A percentile compares a stretch with the other conserved stretches of the same genome.
These are phyloP conservation scores for Melanotaenia duboulayi DNA, from an alignment of 2,113 vertebrate species.

Conservation along the genomic window DNA sequence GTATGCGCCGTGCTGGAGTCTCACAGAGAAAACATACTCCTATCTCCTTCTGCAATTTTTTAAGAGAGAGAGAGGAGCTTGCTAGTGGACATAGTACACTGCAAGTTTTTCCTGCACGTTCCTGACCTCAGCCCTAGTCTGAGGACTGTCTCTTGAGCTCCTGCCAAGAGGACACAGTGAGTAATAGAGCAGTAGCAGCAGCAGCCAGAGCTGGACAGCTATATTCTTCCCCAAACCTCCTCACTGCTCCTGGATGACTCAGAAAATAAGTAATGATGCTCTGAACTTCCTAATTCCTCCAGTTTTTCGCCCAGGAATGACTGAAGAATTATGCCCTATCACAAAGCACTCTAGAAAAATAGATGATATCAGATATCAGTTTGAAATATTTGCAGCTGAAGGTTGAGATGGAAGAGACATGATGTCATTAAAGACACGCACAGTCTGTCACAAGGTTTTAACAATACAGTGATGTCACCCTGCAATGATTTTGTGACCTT, in stretches of 20 bases:
- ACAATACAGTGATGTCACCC: slow-evolving; percentile 61
- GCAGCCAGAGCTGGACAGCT: slow-evolving; percentile 50
- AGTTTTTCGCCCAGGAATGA: slow-evolving; percentile 24
- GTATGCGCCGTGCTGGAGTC: slow-evolving; percentile 18
- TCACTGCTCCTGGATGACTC: slow-evolving; percentile 45
- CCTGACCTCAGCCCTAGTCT: slow-evolving; percentile 65
- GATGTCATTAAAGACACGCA: slow-evolving; percentile 57
- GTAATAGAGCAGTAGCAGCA: slow-evolving; percentile 64
- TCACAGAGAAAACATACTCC: slow-evolving; percentile 29
- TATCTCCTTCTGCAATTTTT: slow-evolving; percentile 5
- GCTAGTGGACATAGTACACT: slow-evolving; percentile 34
- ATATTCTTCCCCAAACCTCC: slow-evolving; percentile 56
- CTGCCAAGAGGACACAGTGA: slow-evolving; percentile 68
- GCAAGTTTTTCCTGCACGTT: slow-evolving; percentile 63
- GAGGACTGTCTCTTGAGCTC: slow-evolving; percentile 60
- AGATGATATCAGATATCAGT: slow-evolving; percentile 29
- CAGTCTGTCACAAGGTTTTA: slow-evolving; percentile 32
- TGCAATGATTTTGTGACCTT: slow-evolving; percentile 29
- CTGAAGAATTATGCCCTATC: slow-evolving; percentile 30
- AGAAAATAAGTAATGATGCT: slow-evolving; percentile 50
- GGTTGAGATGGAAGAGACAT: slow-evolving; percentile 37
- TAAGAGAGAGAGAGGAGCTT: slow-evolving; percentile 15
- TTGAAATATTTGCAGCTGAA: slow-evolving; percentile 28
- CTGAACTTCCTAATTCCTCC: slow-evolving; percentile 22
- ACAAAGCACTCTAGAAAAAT: slow-evolving; percentile 34